These are phyloP conservation scores for Myathropa florea DNA, from an alignment of 2,888 invertebrate species.

Conservation along the genomic window DNA sequence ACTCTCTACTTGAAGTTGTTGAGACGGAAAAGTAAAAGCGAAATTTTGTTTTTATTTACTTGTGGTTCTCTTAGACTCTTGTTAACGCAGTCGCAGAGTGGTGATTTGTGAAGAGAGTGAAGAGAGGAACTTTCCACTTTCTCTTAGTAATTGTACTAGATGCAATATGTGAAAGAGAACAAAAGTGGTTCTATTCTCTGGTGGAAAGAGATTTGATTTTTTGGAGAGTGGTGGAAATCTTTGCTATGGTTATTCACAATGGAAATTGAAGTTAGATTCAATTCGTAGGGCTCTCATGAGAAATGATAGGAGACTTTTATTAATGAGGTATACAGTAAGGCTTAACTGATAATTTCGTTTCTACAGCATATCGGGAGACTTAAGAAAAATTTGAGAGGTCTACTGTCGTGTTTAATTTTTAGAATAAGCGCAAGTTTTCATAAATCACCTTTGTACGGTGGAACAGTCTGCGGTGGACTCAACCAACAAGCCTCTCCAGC, in stretches of 20 bases:
- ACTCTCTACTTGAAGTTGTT: constrained; percentile 8
- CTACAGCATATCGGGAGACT: too few species aligned
- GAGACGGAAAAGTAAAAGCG: constrained; percentile 52
- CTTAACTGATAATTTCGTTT: too few species aligned
- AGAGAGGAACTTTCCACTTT: not conserved
- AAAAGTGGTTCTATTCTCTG: not conserved
- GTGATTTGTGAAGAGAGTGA: not conserved
- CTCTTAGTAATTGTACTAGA: not conserved
- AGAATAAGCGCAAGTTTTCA: too few species aligned
- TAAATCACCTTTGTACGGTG: too few species aligned
- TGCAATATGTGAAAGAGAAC: not conserved
- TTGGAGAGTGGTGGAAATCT: not conserved
- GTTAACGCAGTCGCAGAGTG: constrained; percentile 1
- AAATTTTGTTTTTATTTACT: constrained; percentile 58
- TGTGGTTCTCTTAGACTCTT: not conserved
- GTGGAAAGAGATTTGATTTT: not conserved
- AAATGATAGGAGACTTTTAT: not conserved
- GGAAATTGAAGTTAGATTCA: not conserved
- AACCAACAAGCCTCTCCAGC: too few species aligned
- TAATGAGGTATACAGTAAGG: too few species aligned
- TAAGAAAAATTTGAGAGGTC: too few species aligned
- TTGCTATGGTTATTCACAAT: not conserved
- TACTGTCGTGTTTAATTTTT: too few species aligned
- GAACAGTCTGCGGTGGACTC: too few species aligned
- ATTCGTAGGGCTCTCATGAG: too few species aligned